Conservation (phyloP, 2,113 vertebrate genomes). For the Tenrec ecaudatus region DNA sequence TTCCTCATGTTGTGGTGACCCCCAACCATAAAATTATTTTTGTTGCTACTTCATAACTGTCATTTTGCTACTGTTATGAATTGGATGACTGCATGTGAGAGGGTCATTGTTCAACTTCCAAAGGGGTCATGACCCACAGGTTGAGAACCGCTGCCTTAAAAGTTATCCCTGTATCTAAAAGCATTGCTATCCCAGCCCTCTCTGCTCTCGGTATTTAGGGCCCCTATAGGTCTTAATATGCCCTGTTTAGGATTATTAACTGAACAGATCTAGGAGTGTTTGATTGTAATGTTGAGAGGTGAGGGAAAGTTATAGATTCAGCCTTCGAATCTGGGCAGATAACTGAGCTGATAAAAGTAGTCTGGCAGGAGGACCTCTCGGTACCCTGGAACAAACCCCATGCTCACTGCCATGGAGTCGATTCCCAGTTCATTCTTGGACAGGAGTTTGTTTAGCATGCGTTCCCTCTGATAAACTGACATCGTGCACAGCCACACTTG, state of each 20-base stretch:
- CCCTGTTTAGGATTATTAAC: neutral
- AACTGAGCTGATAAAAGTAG: neutral
- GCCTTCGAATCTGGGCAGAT: neutral
- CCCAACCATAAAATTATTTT: no score
- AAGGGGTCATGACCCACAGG: no score
- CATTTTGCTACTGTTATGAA: no score
- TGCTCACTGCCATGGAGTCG: no score
- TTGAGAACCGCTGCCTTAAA: neutral
- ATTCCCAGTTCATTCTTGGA: no score
- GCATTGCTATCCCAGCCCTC: neutral
- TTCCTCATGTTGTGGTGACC: no score
- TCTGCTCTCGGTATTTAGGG: neutral
- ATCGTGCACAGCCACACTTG: neutral
- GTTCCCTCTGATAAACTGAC: neutral
- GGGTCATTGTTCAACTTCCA: no score
- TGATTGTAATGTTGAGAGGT: neutral
- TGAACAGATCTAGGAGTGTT: neutral
- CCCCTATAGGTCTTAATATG: neutral
- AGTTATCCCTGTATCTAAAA: neutral
- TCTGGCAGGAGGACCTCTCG: no score
- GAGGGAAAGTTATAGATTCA: neutral
- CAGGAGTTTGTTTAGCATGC: neutral
- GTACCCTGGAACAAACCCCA: no score
- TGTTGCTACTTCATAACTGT: no score
- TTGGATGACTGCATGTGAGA: no score